These are phyloP conservation scores for Barbus barbus DNA, from an alignment of 2,113 vertebrate genomes.

Conservation along the genomic window DNA sequence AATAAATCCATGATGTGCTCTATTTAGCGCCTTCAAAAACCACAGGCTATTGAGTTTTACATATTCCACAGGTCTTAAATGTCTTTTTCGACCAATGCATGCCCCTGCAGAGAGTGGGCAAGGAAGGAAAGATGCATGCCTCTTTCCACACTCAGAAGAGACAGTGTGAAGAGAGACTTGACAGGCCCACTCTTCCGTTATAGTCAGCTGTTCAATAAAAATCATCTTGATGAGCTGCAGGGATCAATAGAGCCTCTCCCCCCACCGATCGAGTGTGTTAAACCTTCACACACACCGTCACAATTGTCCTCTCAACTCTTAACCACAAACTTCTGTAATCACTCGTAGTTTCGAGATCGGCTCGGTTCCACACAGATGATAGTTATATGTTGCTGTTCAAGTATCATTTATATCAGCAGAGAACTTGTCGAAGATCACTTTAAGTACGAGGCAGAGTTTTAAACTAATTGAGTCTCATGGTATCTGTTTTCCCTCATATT, in stretches of 20 bases:
- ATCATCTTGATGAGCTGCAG: constrained; percentile 31
- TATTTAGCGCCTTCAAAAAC: constrained; percentile 35
- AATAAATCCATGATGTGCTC: constrained; percentile 40
- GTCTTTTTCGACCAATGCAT: constrained; percentile 2
- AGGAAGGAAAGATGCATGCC: neutral
- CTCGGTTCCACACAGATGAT: neutral
- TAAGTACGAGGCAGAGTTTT: neutral
- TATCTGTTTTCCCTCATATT: neutral
- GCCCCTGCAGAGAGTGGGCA: neutral
- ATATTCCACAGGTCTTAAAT: constrained; percentile 34
- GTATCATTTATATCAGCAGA: neutral
- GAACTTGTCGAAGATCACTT: neutral
- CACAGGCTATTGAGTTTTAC: constrained; percentile 26
- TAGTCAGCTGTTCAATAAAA: constrained; percentile 16
- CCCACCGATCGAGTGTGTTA: neutral
- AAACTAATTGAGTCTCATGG: neutral
- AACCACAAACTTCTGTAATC: constrained; percentile 26
- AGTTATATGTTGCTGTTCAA: neutral
- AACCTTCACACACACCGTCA: neutral
- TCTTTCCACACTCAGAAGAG: neutral
- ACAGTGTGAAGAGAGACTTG: neutral
- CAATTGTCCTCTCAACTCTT: constrained; percentile 2
- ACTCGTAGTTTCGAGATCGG: neutral
- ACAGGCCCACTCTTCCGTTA: constrained; percentile 8
- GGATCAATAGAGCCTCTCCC: constrained; percentile 25